Percentiles rank a stretch among this genome's conserved stretches.
Evolutionary conservation across 2,888 invertebrate species (phyloP).

Genomic region (Tanypteryx hageni): DNA sequence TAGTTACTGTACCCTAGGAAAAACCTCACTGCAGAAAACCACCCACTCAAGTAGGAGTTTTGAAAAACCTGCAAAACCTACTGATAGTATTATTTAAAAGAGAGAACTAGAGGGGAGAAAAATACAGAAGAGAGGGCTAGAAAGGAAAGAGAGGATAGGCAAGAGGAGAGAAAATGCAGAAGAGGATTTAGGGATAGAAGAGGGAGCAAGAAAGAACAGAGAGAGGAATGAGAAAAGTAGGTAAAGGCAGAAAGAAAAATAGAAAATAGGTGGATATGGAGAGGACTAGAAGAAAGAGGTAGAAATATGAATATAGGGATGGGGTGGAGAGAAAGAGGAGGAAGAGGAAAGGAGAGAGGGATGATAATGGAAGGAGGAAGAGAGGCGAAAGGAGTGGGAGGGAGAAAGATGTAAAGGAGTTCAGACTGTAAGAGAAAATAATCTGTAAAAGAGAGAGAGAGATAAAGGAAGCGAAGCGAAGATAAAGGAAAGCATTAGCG

Average conservation of each 20-base stretch:
- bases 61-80: no score
- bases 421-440: neutral
- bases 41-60: no score
- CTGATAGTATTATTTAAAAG: no score
- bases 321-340: neutral
- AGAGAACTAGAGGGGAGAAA: no score
- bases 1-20: no score
- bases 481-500: neutral
- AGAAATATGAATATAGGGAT: neutral
- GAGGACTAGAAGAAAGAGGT: no score
- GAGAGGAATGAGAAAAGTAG: neutral
- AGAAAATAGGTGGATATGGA: neutral
- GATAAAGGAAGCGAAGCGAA: no score
- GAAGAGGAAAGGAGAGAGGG: neutral
- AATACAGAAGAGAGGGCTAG: neutral
- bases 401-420: neutral
- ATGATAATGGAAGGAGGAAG: neutral
- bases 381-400: neutral
- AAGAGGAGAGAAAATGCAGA: neutral
- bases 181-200: neutral
- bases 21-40: no score
- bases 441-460: no score
- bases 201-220: no score
- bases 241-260: neutral
- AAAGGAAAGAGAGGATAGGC: neutral